Base-by-base conservation (phyloP, 2,888 invertebrate genomes). In the Pyrochroa serraticornis region DNA sequence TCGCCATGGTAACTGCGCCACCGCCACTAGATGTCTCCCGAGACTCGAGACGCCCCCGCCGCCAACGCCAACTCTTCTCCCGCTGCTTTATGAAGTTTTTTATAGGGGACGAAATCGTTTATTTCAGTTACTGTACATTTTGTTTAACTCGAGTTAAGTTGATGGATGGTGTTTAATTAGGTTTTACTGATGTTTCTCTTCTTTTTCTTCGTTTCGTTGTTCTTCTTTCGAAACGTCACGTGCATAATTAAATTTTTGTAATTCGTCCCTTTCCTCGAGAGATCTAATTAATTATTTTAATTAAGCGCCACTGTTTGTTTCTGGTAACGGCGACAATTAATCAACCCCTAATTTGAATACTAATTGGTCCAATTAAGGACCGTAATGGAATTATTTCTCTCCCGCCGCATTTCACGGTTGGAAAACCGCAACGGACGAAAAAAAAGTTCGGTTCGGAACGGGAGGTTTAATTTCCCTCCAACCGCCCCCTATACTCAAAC, bases 1-100 rank as follows among this genome's bases (percentile, higher is more conserved):
- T 77, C 76, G 72, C 75, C 77, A 77, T 79, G 77, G 77, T 72
- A 77, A 78, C 77, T 73, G 64, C 61, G 66, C 71, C 74, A 72
- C 69, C 71, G 67, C 75, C 74, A 72, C 75, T 69, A 74, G 76
- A 75, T 76, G 75, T 73, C 77, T 75, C 76, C 55, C 61, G 72
- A 71, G 72, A 69, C 67, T 63, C 59, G 64, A 38, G 47, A 41
- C 50, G 45, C 61, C 38, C 6, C 14, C 30, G 8, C 1, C 32
- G 37, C 38, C 53, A 58, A 50, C 53, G 63, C 53, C 2, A 22
- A 22, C 48, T 41, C 56, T 47, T 44, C 43, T 52, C 43, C 35
- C 60, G 66, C 60, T 67, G 60, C 69, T 70, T 71, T 71, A 71
- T 70, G 70, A 68, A 71, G 67, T 70, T 71, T 73, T 71, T 73